Evolutionary conservation across 2,888 invertebrate species (phyloP).

Genomic region (Drosophila meridionalis): DNA sequence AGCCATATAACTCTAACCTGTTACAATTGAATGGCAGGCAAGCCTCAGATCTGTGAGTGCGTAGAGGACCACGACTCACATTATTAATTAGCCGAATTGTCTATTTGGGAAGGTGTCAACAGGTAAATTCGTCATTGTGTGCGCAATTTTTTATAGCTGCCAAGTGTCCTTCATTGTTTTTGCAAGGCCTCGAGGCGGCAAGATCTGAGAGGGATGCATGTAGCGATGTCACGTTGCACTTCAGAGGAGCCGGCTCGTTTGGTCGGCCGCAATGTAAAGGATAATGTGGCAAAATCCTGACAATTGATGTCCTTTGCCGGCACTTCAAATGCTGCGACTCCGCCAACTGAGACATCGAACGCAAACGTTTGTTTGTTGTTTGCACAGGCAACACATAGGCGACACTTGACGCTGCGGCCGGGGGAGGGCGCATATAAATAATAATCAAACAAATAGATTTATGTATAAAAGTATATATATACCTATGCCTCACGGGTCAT

Average conservation of each 20-base stretch:
- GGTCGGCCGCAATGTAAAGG: slow-evolving; percentile 71
- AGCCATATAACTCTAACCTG: slow-evolving; percentile 65
- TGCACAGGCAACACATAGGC: slow-evolving; percentile 50
- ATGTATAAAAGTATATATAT: not conserved
- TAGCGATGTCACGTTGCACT: slow-evolving; percentile 80
- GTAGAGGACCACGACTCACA: slow-evolving; percentile 40
- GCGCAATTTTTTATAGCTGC: slow-evolving; percentile 42
- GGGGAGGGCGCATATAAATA: slow-evolving; percentile 73
- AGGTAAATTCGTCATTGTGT: slow-evolving; percentile 78
- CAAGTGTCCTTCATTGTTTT: slow-evolving; percentile 55
- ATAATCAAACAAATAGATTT: slow-evolving; percentile 68
- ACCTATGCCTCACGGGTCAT: slow-evolving; percentile 21
- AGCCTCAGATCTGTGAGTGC: slow-evolving; percentile 9
- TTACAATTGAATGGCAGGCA: slow-evolving; percentile 62
- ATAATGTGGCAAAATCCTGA: slow-evolving; percentile 81
- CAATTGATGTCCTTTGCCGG: slow-evolving; percentile 73
- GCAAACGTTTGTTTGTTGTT: slow-evolving; percentile 62
- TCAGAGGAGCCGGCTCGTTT: slow-evolving; percentile 48
- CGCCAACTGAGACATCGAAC: slow-evolving; percentile 28
- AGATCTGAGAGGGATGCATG: slow-evolving; percentile 62
- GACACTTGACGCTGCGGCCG: slow-evolving; percentile 64
- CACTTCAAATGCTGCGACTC: slow-evolving; percentile 69
- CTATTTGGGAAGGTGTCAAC: slow-evolving; percentile 77
- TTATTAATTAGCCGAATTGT: slow-evolving; percentile 79
- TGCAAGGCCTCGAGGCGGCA: slow-evolving; percentile 57